A percentile compares a stretch with the other conserved stretches of the same genome.
Conservation (phyloP, 2,797 vertebrate species). For the Sebastes nivosus region DNA sequence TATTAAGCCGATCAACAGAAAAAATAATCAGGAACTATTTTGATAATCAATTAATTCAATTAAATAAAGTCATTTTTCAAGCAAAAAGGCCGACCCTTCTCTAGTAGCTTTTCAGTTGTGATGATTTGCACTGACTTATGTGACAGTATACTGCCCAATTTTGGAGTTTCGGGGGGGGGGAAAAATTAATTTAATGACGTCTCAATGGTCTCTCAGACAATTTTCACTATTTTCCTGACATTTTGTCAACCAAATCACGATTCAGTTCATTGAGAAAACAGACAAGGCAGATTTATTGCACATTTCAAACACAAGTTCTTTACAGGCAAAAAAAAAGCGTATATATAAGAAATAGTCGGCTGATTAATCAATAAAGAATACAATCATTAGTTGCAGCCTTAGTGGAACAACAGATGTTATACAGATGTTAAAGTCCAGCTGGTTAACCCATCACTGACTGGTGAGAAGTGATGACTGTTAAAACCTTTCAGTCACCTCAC, state of each 20-base stretch:
- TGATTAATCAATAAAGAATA: not conserved
- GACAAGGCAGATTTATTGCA: not conserved
- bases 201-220: not conserved
- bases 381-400: not conserved
- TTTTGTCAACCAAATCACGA: not conserved
- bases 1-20: not conserved
- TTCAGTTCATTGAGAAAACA: not conserved
- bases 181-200: not conserved
- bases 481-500: constrained; percentile 11
- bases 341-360: not conserved
- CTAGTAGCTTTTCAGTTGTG: too few species aligned
- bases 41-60: too few species aligned
- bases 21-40: not conserved
- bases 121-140: not conserved
- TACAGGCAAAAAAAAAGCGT: not conserved
- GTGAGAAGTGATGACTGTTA: constrained; percentile 9
- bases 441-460: not conserved
- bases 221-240: not conserved
- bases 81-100: not conserved
- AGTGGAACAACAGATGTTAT: not conserved
- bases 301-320: not conserved
- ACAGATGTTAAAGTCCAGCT: constrained; percentile 38
- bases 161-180: not conserved
- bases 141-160: not conserved
- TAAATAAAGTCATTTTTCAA: not conserved